A percentile compares a stretch with the other conserved stretches of the same genome.
phyloP scores from a whole-genome alignment of 1,140 invertebrate genomes.

The Temnothorax curvispinosus region DNA sequence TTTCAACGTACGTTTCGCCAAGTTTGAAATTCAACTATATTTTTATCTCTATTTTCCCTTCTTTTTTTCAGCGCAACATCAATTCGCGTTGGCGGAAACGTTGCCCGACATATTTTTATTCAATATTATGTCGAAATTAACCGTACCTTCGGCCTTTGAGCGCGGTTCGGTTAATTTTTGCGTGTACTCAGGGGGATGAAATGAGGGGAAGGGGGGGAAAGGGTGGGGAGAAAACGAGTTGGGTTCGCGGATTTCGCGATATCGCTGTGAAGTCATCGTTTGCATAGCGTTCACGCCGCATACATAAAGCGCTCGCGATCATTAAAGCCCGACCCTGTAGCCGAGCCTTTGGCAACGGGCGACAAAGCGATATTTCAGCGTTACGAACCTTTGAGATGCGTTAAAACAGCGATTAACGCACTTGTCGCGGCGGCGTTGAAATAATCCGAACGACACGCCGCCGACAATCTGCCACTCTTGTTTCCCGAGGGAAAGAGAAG shows the following conservation, averaged over 20 bases:
- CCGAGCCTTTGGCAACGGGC: slow-evolving; percentile 60
- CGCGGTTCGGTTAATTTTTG: slow-evolving; percentile 38
- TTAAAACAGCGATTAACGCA: slow-evolving; percentile 62
- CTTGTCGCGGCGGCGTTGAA: slow-evolving; percentile 63
- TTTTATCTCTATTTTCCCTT: neutral
- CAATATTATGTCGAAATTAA: slow-evolving; percentile 34
- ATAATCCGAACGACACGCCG: slow-evolving; percentile 60
- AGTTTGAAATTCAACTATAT: slow-evolving; percentile 26
- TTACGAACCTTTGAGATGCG: slow-evolving; percentile 39
- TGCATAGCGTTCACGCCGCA: slow-evolving; percentile 9
- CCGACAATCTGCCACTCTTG: neutral
- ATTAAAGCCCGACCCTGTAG: slow-evolving; percentile 63
- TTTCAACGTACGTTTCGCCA: neutral
- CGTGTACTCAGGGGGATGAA: neutral
- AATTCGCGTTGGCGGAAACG: neutral
- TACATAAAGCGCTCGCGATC: slow-evolving; percentile 64
- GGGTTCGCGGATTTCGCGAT: slow-evolving; percentile 5
- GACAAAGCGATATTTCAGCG: slow-evolving; percentile 69
- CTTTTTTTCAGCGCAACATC: neutral
- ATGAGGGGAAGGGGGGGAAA: neutral
- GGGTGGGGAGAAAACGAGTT: neutral
- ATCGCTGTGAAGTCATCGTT: slow-evolving; percentile 54
- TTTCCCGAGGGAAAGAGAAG: neutral
- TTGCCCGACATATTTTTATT: slow-evolving; percentile 45
- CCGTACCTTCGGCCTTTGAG: slow-evolving; percentile 34